Evolutionary conservation across 1,140 invertebrate genomes (phyloP).

Genomic region (Globodera rostochiensis): DNA sequence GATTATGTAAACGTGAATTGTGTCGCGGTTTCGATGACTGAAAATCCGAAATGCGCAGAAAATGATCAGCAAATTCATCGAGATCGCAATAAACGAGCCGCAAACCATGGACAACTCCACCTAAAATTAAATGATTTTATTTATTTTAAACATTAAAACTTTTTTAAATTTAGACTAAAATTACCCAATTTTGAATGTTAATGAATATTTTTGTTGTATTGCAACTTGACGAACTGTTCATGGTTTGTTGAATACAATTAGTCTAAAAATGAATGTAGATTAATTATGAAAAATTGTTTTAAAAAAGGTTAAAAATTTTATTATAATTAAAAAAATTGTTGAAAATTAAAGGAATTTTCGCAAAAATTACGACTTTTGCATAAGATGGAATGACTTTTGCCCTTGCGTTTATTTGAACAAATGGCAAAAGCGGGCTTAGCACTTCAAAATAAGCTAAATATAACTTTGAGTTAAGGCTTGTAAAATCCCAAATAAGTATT

Average conservation of each 20-base stretch:
- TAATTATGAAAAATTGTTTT: no score
- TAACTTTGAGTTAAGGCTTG: no score
- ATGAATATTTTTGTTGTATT: neutral
- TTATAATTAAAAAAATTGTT: no score
- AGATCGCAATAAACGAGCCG: neutral
- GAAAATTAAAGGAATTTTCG: no score
- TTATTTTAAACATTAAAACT: neutral
- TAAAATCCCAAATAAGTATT: no score
- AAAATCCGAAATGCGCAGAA: neutral
- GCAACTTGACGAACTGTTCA: neutral
- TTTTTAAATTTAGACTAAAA: neutral
- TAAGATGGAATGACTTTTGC: no score
- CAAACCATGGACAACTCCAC: neutral
- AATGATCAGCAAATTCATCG: constrained; percentile 1
- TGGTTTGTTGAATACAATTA: neutral
- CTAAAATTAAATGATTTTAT: neutral
- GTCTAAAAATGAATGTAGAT: neutral
- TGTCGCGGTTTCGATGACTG: constrained; percentile 13
- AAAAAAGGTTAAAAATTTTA: no score
- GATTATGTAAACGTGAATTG: constrained; percentile 29
- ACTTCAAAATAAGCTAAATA: no score
- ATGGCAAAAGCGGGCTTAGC: no score
- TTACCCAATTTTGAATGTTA: neutral
- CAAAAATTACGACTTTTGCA: no score
- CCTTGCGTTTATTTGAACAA: no score